A percentile compares a stretch with the other conserved stretches of the same genome.
These are phyloP conservation scores for Bovichtus variegatus DNA, from an alignment of 2,797 vertebrate species.

Conservation along the genomic window DNA sequence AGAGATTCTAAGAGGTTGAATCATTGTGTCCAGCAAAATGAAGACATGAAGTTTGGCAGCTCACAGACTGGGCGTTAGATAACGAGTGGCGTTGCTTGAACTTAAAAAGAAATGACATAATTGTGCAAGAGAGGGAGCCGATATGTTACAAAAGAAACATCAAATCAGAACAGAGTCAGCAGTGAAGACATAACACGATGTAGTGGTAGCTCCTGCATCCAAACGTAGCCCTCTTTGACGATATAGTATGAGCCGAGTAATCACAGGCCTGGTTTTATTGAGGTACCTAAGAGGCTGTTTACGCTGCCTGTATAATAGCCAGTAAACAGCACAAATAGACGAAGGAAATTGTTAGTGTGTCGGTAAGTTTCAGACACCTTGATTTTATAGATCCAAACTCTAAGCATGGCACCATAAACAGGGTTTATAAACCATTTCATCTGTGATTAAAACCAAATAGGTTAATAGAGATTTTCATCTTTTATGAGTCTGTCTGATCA, in stretches of 20 bases:
- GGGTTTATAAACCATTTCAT: slow-evolving; percentile 67
- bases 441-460: slow-evolving; percentile 60
- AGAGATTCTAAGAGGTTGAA: slow-evolving; percentile 53
- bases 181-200: slow-evolving; percentile 18
- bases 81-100: slow-evolving; percentile 33
- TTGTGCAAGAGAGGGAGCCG: slow-evolving; percentile 31
- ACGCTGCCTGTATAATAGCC: slow-evolving; percentile 59
- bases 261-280: slow-evolving; percentile 62
- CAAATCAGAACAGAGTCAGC: slow-evolving; percentile 15
- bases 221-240: slow-evolving; percentile 1
- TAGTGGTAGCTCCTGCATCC: slow-evolving; percentile 14
- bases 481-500: slow-evolving; percentile 51
- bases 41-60: slow-evolving; percentile 48
- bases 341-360: slow-evolving; percentile 58
- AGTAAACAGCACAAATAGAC: slow-evolving; percentile 63
- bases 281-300: slow-evolving; percentile 65
- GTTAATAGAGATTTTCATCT: slow-evolving; percentile 50
- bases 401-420: slow-evolving; percentile 58
- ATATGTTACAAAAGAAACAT: slow-evolving; percentile 7
- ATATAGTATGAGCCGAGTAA: slow-evolving; percentile 39
- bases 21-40: slow-evolving; percentile 32
- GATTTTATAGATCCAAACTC: slow-evolving; percentile 71
- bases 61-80: slow-evolving; percentile 24
- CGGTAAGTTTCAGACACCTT: slow-evolving; percentile 63
- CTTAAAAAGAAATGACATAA: slow-evolving; percentile 55